Evolutionary conservation across 2,888 invertebrate genomes (phyloP).

Genomic region (Tachystola acroxantha): DNA sequence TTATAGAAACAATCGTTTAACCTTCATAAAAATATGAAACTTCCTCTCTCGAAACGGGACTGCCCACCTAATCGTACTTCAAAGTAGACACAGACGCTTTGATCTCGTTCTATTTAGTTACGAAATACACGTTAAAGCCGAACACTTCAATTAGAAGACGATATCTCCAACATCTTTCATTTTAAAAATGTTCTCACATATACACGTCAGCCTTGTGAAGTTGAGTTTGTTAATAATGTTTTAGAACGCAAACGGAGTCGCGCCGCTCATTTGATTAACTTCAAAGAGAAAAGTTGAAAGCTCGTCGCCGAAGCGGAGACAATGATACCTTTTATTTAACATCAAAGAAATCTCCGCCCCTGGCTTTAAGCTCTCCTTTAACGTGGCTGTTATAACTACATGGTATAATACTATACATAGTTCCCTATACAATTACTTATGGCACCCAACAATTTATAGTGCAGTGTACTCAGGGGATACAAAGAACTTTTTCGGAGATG

Average conservation of each 20-base stretch:
- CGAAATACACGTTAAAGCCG: conserved; percentile 38
- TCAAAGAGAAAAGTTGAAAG: conserved; percentile 63
- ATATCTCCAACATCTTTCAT: conserved; percentile 41
- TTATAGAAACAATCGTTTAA: conserved; percentile 6
- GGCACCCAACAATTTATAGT: conserved; percentile 30
- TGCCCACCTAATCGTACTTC: conserved; percentile 45
- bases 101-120: conserved; percentile 58
- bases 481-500: conserved; percentile 30
- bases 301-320: conserved; percentile 55
- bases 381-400: conserved; percentile 17
- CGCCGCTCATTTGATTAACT: conserved; percentile 60
- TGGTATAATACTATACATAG: not conserved
- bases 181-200: conserved; percentile 31
- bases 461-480: conserved; percentile 24
- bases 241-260: conserved; percentile 48
- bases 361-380: conserved; percentile 38
- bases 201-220: conserved; percentile 37
- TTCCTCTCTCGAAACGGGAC: conserved; percentile 30
- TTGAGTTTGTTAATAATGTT: conserved; percentile 49
- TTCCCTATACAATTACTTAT: conserved; percentile 7
- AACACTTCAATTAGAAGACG: conserved; percentile 52
- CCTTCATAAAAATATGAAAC: conserved; percentile 25
- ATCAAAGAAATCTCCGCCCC: conserved; percentile 54
- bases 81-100: conserved; percentile 56
- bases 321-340: conserved; percentile 65